Conservation (phyloP, 1,140 invertebrate genomes). For the Ctenoplectra terminalis region DNA sequence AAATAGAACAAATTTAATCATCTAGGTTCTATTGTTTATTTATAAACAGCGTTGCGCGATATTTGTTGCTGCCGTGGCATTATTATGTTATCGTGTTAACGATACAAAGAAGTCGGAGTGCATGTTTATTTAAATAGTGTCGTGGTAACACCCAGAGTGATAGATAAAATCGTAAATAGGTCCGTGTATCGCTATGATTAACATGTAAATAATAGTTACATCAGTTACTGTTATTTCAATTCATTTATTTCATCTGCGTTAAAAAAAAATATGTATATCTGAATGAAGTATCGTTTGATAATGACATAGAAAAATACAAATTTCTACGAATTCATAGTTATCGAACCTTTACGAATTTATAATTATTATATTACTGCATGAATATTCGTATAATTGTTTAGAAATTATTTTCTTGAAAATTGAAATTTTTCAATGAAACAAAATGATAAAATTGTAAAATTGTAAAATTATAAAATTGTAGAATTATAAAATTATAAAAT, state of each 20-base stretch:
- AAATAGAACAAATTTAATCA: background rate
- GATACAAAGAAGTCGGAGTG: slow-evolving; percentile 13
- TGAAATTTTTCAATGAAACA: no score
- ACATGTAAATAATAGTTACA: background rate
- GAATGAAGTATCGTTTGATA: background rate
- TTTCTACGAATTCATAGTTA: no score
- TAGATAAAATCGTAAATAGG: background rate
- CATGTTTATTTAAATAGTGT: slow-evolving; percentile 13
- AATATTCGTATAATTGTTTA: no score
- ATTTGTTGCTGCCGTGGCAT: background rate
- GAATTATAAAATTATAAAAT: no score
- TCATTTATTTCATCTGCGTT: background rate
- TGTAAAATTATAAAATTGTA: no score
- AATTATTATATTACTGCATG: no score
- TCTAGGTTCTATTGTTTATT: slow-evolving; percentile 17
- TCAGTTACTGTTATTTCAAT: background rate
- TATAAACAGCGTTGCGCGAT: background rate
- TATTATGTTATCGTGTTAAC: background rate
- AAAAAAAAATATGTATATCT: no score
- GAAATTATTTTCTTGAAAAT: no score
- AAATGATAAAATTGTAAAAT: no score
- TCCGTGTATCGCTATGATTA: background rate
- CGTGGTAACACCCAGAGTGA: background rate
- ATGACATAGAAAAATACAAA: background rate
- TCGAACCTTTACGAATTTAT: no score